Base-by-base conservation (phyloP, 2,113 vertebrate genomes). In the Chauna torquata region DNA sequence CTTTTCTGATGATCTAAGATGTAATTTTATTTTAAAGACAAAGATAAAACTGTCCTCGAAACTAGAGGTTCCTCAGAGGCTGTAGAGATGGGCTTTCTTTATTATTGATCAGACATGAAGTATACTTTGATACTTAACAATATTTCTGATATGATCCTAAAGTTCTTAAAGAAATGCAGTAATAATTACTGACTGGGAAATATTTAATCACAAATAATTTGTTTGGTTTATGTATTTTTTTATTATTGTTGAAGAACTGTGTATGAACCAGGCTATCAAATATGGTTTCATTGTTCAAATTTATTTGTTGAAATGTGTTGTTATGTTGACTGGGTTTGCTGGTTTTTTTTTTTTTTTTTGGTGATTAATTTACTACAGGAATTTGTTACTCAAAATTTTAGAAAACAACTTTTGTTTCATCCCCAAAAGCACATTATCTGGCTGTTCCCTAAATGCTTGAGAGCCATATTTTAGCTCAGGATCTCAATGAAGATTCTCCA, bases 221-320 rank as follows among this genome's bases (percentile, higher is more conserved):
- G 42, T 93, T 96, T 92, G 82, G 61, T 68, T 3, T 84, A 2
- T 82, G 8, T 80, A 93, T 90, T 94, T 80, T 92, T 62, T 92
- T 74, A 20, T 36, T 24, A 36, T 24, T 94, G n/a, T 92, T 94
- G 86, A 92, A 74, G 74, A 81, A 54, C 47, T 58, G 22, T 78
- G 45, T 62, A 68, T 61, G 69, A 87, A 84, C 0, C 8, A 38
- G 86, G 59, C 80, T 72, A 86, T 28, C 72, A 89, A 71, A 77
- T 70, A 54, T 7, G 1, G 74, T 93, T 94, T 86, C 62, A 68
- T 91, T 88, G 70, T 64, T 92, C 38, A 75, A 38, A 82, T 81
- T 71, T 89, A 84, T 78, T 91, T 96, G 34, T 61, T 77, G 59
- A 81, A 88, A 58, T 62, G 8, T 81, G n/a, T 9, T 80, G 36